Evolutionary conservation across 64 coral and sea anemone genomes (phyloP), one percentile per base, ranked within the genome.

Genomic region (Pocillopora damicornis): DNA sequence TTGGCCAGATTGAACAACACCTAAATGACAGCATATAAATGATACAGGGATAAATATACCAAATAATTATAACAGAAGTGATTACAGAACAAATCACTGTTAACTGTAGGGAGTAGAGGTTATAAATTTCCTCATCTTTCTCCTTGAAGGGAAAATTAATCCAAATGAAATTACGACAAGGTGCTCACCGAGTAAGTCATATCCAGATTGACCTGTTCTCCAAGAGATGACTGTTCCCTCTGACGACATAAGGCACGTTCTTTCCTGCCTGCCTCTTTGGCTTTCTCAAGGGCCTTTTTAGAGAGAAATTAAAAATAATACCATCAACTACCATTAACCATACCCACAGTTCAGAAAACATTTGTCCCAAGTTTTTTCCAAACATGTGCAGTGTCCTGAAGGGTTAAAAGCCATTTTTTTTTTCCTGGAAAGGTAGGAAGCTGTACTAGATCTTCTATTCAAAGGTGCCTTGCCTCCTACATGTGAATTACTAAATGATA

Each of bases 1-100:
- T 94, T 94, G 63, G 95, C 95, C 35, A 98, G 90, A 61, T 98
- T 98, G 89, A 98, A 98, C 58, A 98, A 89, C 25, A 98, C 95
- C 95, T 98, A 69, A 13, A 73, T 74, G 7, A n/a, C 61, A 56
- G 30, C 8, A 75, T 11, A 78, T 51, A 78, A 30, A 82, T 61
- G 26, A 1, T 22, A 79, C 15, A 58, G 1, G 18, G 0, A 20
- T 67, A 18, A 67, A 20, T 2, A 67, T 22, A n/a, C 2, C 18
- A 69, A 69, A 10, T 69, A 69, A 22, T 18, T 9, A 2, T 69
- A n/a, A n/a, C 18, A 71, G 4, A 30, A 18, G 17, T 0, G 5
- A 23, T n/a, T 71, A n/a, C 22, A 25, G 67, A 71, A 8, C 18
- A 23, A 11, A 3, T 11, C 20, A 7, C 42, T 51, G 42, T 51